Conservation (phyloP, 2,113 vertebrate genomes). For the Lutjanus erythropterus region DNA sequence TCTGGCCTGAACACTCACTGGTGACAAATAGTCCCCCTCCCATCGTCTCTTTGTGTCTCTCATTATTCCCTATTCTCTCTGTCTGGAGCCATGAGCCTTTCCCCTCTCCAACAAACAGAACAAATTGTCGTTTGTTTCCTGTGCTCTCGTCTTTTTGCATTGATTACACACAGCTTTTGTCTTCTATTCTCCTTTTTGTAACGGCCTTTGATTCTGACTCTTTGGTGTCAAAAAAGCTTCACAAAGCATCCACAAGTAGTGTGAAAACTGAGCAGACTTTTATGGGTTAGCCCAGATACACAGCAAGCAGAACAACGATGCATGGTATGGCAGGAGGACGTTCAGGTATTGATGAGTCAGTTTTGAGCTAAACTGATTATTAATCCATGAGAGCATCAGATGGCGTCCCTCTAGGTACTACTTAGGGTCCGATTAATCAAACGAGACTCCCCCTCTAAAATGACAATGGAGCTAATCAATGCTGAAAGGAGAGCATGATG, state of each 20-base stretch:
- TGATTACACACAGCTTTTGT: slow-evolving; percentile 37
- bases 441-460: slow-evolving; percentile 33
- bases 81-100: slow-evolving; percentile 7
- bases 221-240: slow-evolving; percentile 26
- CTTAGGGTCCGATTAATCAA: slow-evolving; percentile 66
- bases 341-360: slow-evolving; percentile 30
- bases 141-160: not conserved
- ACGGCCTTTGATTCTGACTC: slow-evolving; percentile 28
- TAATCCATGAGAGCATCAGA: slow-evolving; percentile 35
- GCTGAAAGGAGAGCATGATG: slow-evolving; percentile 58
- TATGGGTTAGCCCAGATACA: slow-evolving; percentile 10
- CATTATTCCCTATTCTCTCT: slow-evolving; percentile 48
- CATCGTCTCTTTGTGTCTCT: slow-evolving; percentile 30
- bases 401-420: slow-evolving; percentile 57
- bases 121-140: slow-evolving; percentile 35
- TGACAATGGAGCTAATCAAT: slow-evolving; percentile 67
- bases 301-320: slow-evolving; percentile 4
- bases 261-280: slow-evolving; percentile 3
- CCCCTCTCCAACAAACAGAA: slow-evolving; percentile 7
- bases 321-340: slow-evolving; percentile 1
- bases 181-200: slow-evolving; percentile 26
- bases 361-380: slow-evolving; percentile 20
- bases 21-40: slow-evolving; percentile 61
- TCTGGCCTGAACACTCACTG: slow-evolving; percentile 48
- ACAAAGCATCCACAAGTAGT: not conserved